Evolutionary conservation across 2,113 vertebrate genomes (phyloP).

Genomic region (Melanostigma gelatinosum): DNA sequence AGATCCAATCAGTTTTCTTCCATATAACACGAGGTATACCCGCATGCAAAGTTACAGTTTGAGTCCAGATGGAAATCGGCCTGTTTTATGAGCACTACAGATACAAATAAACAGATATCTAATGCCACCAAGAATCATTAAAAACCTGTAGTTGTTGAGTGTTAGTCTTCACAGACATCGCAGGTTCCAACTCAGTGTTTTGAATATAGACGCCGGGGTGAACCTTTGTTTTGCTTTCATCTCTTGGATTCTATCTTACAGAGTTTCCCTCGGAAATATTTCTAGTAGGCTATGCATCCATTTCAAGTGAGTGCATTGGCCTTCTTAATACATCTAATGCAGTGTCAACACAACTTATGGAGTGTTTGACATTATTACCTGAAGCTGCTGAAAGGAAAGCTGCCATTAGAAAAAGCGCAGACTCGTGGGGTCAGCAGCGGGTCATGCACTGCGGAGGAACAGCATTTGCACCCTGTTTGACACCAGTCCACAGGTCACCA

Average conservation of each 20-base stretch:
- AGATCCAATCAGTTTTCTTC: background rate
- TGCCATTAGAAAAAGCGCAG: background rate
- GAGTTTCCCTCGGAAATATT: background rate
- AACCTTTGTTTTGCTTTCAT: background rate
- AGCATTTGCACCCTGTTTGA: constrained; percentile 38
- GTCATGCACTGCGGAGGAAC: constrained; percentile 39
- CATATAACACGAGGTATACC: background rate
- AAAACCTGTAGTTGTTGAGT: background rate
- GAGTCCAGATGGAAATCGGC: background rate
- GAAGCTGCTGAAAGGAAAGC: background rate
- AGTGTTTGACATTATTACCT: background rate
- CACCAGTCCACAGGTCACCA: background rate
- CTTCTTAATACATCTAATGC: background rate
- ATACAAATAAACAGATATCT: background rate
- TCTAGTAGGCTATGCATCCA: background rate
- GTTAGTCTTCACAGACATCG: background rate
- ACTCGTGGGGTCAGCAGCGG: constrained; percentile 49
- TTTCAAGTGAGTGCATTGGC: background rate
- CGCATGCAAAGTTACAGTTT: background rate
- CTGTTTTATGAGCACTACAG: background rate
- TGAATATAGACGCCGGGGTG: background rate
- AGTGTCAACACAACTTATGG: rapidly evolving
- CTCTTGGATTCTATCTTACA: background rate
- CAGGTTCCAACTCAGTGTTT: background rate
- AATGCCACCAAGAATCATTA: background rate